phyloP scores from a whole-genome alignment of 1,140 invertebrate genomes.

The Colletes gigas region DNA sequence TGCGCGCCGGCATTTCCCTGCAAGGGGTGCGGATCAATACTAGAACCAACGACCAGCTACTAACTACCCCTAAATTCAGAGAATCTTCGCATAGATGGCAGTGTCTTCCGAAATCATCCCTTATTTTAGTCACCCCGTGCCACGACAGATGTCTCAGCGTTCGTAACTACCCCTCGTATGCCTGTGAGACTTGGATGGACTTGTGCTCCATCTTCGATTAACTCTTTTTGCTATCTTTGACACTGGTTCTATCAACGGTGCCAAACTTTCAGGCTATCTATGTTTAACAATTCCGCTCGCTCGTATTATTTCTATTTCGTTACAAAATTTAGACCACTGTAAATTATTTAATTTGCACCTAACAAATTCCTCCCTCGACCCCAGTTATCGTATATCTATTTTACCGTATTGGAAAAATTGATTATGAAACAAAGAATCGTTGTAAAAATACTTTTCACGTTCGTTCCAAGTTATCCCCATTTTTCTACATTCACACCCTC shows the following conservation, averaged over 20 bases:
- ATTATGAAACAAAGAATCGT: no score
- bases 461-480: no score
- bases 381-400: no score
- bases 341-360: no score
- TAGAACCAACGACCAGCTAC: conserved; percentile 17
- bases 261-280: no score
- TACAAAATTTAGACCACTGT: no score
- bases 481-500: background rate
- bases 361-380: no score
- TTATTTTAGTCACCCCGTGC: conserved; percentile 49
- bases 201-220: background rate
- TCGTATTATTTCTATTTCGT: no score
- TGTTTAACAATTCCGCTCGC: no score
- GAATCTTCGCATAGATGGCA: conserved; percentile 62
- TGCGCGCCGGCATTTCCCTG: conserved; percentile 10
- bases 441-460: no score
- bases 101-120: conserved; percentile 54
- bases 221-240: background rate
- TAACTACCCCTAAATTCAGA: conserved; percentile 31
- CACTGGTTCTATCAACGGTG: no score
- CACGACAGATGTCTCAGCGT: conserved; percentile 58
- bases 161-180: conserved; percentile 14
- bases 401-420: no score
- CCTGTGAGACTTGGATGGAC: background rate
- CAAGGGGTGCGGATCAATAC: conserved; percentile 61